Evolutionary conservation across 2,113 vertebrate genomes (phyloP).

Genomic region (Muscicapa adusta): DNA sequence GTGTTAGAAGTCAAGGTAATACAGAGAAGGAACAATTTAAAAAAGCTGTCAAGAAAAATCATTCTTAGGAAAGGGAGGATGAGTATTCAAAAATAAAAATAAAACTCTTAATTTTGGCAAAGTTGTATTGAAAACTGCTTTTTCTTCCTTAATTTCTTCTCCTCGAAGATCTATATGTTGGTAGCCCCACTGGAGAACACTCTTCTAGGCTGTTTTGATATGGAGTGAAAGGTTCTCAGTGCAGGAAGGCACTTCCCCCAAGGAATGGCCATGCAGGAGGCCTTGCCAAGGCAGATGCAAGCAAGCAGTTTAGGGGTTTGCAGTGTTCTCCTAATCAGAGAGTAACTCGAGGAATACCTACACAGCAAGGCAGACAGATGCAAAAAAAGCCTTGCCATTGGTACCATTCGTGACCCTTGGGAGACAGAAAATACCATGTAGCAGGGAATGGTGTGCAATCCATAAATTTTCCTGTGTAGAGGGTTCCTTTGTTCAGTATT

Average conservation of each 20-base stretch:
- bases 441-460: not conserved
- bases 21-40: not conserved
- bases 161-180: accelerated
- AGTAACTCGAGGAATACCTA: not conserved
- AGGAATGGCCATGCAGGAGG: not conserved
- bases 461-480: not conserved
- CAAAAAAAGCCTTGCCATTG: not conserved
- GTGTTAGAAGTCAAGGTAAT: not conserved
- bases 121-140: not conserved
- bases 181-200: not conserved
- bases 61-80: not conserved
- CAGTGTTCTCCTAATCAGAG: not conserved
- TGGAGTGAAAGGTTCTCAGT: not conserved
- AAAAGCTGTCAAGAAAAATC: not conserved
- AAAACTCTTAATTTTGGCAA: not conserved
- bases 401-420: not conserved
- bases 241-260: not conserved
- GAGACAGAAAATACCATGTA: not conserved
- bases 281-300: not conserved
- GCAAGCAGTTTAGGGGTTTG: not conserved
- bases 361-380: not conserved
- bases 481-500: not conserved
- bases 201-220: not conserved
- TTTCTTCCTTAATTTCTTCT: not conserved
- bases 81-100: not conserved